These are phyloP conservation scores for Sebastes ruberrimus DNA, from an alignment of 2,797 vertebrate genomes.

Conservation along the genomic window DNA sequence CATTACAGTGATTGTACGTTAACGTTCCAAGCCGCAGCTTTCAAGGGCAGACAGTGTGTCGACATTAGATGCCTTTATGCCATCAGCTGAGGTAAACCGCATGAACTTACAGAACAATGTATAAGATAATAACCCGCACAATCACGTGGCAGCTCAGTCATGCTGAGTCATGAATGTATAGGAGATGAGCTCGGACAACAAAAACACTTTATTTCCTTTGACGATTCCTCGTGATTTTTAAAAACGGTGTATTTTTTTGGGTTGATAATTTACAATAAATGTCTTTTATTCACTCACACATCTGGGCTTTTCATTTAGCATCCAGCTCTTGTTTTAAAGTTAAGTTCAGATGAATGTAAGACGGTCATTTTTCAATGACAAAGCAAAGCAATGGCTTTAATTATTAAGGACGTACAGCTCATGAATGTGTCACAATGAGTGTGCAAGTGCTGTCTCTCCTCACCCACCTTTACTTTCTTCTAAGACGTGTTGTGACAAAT, in stretches of 20 bases:
- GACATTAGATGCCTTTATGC: background rate
- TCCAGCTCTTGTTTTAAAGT: background rate
- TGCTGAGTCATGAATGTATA: background rate
- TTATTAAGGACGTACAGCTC: background rate
- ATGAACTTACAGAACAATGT: background rate
- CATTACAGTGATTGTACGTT: background rate
- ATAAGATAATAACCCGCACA: background rate
- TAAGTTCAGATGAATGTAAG: background rate
- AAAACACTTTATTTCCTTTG: background rate
- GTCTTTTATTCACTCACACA: background rate
- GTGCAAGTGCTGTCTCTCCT: background rate
- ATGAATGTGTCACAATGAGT: background rate
- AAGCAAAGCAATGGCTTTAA: conserved; percentile 13
- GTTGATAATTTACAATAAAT: background rate
- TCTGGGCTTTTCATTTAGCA: background rate
- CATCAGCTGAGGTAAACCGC: background rate
- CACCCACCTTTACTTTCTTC: background rate
- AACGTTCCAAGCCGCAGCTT: background rate
- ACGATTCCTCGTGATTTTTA: background rate
- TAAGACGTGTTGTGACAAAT: background rate
- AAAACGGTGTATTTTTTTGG: background rate
- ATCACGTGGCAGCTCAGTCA: background rate
- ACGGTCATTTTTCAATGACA: background rate
- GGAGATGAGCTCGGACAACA: background rate
- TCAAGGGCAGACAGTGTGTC: background rate